Conservation (phyloP, 2,797 vertebrate genomes). For the Lycodopsis pacificus region DNA sequence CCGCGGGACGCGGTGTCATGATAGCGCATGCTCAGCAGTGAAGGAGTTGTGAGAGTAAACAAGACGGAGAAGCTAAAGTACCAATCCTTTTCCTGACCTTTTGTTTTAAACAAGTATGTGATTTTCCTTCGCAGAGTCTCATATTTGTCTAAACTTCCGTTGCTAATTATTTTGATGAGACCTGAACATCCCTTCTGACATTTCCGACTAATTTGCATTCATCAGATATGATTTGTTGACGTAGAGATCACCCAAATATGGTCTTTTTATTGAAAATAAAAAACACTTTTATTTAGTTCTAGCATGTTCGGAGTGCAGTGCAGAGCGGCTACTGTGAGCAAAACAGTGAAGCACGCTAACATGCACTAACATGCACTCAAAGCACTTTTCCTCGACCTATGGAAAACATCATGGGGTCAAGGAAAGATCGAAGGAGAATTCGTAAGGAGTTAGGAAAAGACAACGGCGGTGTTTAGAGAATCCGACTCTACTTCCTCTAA, state of each 20-base stretch:
- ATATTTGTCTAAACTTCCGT: not conserved
- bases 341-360: no score
- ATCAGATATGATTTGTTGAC: not conserved
- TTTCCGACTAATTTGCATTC: not conserved
- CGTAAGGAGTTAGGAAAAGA: no score
- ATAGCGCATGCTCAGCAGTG: not conserved
- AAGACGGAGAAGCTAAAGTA: slow-evolving; percentile 3
- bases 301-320: no score
- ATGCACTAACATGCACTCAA: no score
- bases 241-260: no score
- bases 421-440: no score
- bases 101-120: not conserved
- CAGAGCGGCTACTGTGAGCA: no score
- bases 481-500: no score
- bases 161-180: not conserved
- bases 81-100: not conserved
- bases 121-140: not conserved
- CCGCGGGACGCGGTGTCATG: slow-evolving; percentile 17
- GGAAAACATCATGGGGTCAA: no score
- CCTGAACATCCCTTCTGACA: not conserved
- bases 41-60: slow-evolving; percentile 18
- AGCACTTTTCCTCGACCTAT: no score
- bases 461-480: no score
- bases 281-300: not conserved
- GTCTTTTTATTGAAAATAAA: no score